phyloP scores from a whole-genome alignment of 2,113 vertebrate species.

The Tychaedon coryphoeus region DNA sequence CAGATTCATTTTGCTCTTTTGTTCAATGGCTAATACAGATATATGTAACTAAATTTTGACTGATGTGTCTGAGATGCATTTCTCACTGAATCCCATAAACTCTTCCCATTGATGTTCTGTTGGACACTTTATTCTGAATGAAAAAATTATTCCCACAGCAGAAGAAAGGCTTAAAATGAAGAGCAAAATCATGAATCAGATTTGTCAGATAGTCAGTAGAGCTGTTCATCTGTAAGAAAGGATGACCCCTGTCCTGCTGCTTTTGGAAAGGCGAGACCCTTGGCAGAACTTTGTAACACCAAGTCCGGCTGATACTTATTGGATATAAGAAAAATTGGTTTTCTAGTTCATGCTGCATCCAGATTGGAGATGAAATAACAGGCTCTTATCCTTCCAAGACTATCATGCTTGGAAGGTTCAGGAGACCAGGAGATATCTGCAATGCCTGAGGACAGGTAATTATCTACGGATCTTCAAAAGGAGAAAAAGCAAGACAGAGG shows the following conservation, averaged over 20 bases:
- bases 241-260: background rate
- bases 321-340: background rate
- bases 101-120: background rate
- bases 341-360: background rate
- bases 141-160: background rate
- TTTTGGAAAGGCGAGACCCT: background rate
- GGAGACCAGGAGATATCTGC: background rate
- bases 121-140: background rate
- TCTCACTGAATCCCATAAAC: background rate
- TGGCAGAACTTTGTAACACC: background rate
- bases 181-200: background rate
- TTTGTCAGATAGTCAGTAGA: background rate
- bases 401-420: background rate
- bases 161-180: background rate
- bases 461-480: rapidly evolving
- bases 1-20: background rate
- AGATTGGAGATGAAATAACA: background rate
- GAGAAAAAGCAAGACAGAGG: background rate
- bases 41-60: background rate
- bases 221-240: background rate
- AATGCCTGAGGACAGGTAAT: background rate
- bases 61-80: background rate
- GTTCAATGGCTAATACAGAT: background rate
- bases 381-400: background rate
- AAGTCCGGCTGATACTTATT: background rate